phyloP scores from a whole-genome alignment of 2,797 vertebrate species.

The Alosa sapidissima region DNA sequence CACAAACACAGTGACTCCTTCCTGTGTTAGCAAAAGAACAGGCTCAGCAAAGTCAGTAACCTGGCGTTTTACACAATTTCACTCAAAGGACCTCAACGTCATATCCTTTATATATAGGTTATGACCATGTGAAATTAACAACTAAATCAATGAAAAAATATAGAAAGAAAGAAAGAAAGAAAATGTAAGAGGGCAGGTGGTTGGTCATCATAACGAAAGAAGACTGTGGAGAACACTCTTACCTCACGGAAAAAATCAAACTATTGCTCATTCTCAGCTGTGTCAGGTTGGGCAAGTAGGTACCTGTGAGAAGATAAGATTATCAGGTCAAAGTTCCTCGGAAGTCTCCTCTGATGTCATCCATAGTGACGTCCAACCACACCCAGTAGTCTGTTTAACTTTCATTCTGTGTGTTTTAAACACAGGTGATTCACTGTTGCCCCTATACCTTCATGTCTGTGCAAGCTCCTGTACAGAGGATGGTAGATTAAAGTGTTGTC shows the following conservation, averaged over 20 bases:
- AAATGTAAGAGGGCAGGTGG: neutral
- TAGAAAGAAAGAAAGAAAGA: slow-evolving; percentile 28
- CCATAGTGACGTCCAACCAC: slow-evolving; percentile 40
- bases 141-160: slow-evolving; percentile 29
- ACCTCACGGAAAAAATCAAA: slow-evolving; percentile 86
- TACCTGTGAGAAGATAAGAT: slow-evolving; percentile 72
- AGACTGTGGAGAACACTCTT: slow-evolving; percentile 50
- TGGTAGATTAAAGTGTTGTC: neutral
- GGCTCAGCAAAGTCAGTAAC: no score
- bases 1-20: neutral
- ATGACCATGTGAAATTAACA: neutral
- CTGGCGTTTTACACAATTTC: neutral
- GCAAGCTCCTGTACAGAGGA: neutral
- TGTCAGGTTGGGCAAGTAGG: slow-evolving; percentile 83
- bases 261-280: slow-evolving; percentile 92
- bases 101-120: neutral
- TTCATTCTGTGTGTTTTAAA: neutral
- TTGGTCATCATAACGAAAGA: neutral
- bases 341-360: slow-evolving; percentile 28
- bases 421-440: neutral
- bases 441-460: slow-evolving; percentile 12
- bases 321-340: slow-evolving; percentile 24
- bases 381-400: slow-evolving; percentile 11
- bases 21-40: no score
- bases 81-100: neutral